A percentile compares a stretch with the other conserved stretches of the same genome.
Conservation (phyloP, 2,888 invertebrate species). For the Pollenia amentaria region DNA sequence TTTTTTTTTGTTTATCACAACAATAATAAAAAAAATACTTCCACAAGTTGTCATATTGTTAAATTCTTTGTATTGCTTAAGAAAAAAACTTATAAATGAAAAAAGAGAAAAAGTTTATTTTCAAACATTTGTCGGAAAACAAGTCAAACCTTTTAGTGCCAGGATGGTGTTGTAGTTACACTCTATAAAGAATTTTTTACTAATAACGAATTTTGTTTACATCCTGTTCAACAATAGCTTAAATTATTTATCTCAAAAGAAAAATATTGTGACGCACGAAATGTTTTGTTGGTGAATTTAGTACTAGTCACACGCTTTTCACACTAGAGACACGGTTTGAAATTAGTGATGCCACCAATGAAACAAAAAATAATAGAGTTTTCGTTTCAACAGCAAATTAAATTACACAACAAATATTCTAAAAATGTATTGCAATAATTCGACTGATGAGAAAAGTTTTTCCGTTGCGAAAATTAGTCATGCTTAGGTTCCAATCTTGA, state of each 20-base stretch:
- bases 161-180: conserved; percentile 27
- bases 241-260: not conserved
- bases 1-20: conserved; percentile 30
- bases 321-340: no score
- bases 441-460: no score
- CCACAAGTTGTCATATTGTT: conserved; percentile 48
- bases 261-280: conserved; percentile 3
- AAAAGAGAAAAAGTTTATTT: conserved; percentile 4
- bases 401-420: no score
- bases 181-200: conserved; percentile 1
- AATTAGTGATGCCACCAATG: no score
- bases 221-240: conserved; percentile 28
- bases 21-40: conserved; percentile 24
- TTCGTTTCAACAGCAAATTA: no score
- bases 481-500: no score
- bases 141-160: conserved; percentile 39
- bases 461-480: no score
- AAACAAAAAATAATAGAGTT: no score
- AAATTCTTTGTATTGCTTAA: conserved; percentile 11
- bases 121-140: conserved; percentile 7
- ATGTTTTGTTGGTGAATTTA: no score
- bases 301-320: no score
- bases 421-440: no score
- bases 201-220: conserved; percentile 23
- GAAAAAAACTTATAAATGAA: conserved; percentile 13